These are phyloP conservation scores for Chrysina gloriosa DNA, from an alignment of 2,888 invertebrate species.

Conservation along the genomic window DNA sequence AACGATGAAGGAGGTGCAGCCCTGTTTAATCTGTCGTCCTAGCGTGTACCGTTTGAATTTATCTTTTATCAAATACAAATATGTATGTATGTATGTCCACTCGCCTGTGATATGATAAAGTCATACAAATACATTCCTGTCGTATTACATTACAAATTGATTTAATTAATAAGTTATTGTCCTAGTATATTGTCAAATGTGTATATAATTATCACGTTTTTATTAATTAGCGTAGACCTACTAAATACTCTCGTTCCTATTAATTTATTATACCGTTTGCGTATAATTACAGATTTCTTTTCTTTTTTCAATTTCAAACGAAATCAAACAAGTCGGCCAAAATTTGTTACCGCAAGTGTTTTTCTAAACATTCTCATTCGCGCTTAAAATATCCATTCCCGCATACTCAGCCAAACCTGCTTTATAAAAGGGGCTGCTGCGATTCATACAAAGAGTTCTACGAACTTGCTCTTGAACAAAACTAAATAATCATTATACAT, in stretches of 20 bases:
- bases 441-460: neutral
- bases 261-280: slow-evolving; percentile 26
- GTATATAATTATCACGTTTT: slow-evolving; percentile 56
- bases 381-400: neutral
- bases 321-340: too few species aligned
- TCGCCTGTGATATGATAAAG: too few species aligned
- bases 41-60: too few species aligned
- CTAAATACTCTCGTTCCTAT: slow-evolving; percentile 46
- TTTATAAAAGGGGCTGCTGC: neutral
- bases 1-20: too few species aligned
- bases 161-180: slow-evolving; percentile 56
- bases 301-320: too few species aligned
- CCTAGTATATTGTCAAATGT: slow-evolving; percentile 59
- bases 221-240: slow-evolving; percentile 39
- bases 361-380: too few species aligned
- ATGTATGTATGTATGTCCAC: too few species aligned
- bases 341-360: too few species aligned
- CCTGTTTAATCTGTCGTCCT: too few species aligned
- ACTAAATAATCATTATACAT: neutral
- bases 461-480: neutral
- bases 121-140: too few species aligned
- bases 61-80: too few species aligned
- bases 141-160: slow-evolving; percentile 56
- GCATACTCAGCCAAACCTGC: slow-evolving; percentile 8
- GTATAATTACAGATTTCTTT: slow-evolving; percentile 1